Conservation (phyloP, 2,113 vertebrate species). For the Lepus timidus region DNA sequence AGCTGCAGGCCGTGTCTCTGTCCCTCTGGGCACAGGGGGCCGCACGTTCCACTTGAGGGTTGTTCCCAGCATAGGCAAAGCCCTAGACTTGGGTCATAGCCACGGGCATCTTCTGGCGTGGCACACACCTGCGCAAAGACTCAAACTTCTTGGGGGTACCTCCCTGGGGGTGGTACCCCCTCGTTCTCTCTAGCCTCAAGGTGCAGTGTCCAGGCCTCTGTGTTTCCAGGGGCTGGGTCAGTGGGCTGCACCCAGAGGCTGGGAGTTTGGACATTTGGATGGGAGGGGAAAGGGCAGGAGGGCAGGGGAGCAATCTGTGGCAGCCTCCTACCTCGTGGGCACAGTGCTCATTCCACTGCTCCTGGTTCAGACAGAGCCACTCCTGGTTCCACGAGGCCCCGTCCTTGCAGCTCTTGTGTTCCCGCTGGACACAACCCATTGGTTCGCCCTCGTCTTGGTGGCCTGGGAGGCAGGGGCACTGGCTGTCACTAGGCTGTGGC, state of each 20-base stretch:
- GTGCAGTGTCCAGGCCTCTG: background rate
- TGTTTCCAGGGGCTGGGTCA: background rate
- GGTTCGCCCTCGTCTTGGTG: constrained; percentile 78
- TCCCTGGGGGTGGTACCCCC: background rate
- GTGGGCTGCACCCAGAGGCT: background rate
- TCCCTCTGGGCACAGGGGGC: constrained; percentile 85
- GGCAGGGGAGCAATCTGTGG: background rate
- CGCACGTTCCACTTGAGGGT: constrained; percentile 83
- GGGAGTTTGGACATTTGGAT: background rate
- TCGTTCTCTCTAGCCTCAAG: background rate
- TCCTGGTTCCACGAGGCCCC: constrained; percentile 89
- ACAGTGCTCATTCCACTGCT: constrained; percentile 91
- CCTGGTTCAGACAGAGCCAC: constrained; percentile 90
- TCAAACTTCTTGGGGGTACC: background rate
- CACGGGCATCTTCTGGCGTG: constrained; percentile 86
- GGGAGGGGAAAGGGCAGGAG: background rate
- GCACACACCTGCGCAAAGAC: constrained; percentile 90
- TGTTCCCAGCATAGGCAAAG: constrained; percentile 91
- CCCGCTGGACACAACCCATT: constrained; percentile 83
- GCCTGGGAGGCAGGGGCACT: constrained; percentile 90
- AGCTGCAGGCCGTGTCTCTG: constrained; percentile 83
- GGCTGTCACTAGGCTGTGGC: constrained; percentile 89
- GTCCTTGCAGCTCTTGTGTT: constrained; percentile 88
- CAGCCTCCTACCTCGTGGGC: constrained; percentile 88
- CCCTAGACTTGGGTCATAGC: constrained; percentile 91